phyloP scores from a whole-genome alignment of 2,888 invertebrate species.

The Cryptosula pallasiana region DNA sequence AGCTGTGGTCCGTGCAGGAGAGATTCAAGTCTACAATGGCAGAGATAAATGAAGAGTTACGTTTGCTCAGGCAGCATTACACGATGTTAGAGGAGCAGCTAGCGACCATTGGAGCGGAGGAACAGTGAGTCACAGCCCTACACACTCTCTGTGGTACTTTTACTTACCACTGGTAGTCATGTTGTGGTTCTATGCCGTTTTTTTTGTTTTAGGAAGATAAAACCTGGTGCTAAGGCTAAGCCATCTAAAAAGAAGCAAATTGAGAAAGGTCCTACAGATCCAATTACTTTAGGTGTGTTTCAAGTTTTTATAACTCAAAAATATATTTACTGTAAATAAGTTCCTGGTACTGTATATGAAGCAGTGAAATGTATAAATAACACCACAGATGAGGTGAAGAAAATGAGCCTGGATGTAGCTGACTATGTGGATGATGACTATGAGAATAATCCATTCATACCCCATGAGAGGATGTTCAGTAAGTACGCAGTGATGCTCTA shows the following conservation, averaged over 20 bases:
- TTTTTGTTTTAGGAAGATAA: constrained; percentile 17
- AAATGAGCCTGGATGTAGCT: constrained; percentile 27
- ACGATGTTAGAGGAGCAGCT: constrained; percentile 47
- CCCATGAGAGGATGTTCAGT: constrained; percentile 48
- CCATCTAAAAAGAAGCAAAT: neutral
- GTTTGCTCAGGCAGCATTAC: constrained; percentile 43
- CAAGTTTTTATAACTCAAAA: too few species aligned
- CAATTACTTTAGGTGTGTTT: constrained; percentile 11
- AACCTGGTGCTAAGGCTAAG: constrained; percentile 21
- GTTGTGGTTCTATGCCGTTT: too few species aligned
- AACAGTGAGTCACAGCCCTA: constrained; percentile 31
- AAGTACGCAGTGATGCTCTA: constrained; percentile 52
- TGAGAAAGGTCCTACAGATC: neutral
- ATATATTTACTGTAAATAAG: too few species aligned
- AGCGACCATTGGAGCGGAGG: constrained; percentile 42
- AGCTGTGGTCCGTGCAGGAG: constrained; percentile 42
- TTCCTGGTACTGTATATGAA: too few species aligned
- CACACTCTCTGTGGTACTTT: too few species aligned
- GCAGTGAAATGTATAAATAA: too few species aligned
- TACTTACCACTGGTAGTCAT: too few species aligned
- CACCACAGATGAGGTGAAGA: constrained; percentile 19
- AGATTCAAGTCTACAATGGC: constrained; percentile 41
- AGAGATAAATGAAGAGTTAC: constrained; percentile 42
- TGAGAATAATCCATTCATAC: constrained; percentile 44
- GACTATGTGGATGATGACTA: constrained; percentile 38